Conservation (phyloP, 2,888 invertebrate species). For the Seladonia tumulorum region DNA sequence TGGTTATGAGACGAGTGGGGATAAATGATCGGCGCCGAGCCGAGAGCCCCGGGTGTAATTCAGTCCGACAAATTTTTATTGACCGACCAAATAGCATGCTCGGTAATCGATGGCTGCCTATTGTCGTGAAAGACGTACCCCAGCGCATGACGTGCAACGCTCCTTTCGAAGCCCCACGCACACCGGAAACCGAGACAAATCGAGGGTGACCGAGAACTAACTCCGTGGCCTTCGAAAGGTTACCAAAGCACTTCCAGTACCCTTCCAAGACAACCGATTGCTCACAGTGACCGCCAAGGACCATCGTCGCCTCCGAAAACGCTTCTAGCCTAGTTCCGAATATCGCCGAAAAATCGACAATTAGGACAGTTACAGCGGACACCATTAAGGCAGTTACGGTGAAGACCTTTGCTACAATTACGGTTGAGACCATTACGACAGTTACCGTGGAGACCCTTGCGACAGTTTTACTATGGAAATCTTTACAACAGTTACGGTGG, state of each 20-base stretch:
- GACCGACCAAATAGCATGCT: constrained; percentile 1
- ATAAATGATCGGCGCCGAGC: constrained; percentile 38
- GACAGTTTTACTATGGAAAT: no score
- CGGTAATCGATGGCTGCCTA: constrained; percentile 24
- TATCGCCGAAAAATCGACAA: no score
- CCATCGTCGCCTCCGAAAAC: no score
- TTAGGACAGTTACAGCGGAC: no score
- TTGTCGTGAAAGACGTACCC: background rate
- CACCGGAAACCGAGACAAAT: background rate
- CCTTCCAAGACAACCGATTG: background rate
- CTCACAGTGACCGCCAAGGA: background rate
- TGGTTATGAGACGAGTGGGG: constrained; percentile 39
- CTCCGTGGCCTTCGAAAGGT: background rate
- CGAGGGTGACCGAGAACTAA: background rate
- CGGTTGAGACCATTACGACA: no score
- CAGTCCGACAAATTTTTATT: constrained; percentile 42
- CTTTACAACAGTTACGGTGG: no score
- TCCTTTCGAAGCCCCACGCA: background rate
- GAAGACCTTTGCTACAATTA: no score
- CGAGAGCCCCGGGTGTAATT: constrained; percentile 32
- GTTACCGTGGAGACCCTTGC: no score
- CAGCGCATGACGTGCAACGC: no score
- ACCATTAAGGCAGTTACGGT: no score
- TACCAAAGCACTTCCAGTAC: background rate
- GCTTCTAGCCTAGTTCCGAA: no score